Evolutionary conservation across 2,113 vertebrate genomes (phyloP).

Genomic region (Lucifuga dentata): DNA sequence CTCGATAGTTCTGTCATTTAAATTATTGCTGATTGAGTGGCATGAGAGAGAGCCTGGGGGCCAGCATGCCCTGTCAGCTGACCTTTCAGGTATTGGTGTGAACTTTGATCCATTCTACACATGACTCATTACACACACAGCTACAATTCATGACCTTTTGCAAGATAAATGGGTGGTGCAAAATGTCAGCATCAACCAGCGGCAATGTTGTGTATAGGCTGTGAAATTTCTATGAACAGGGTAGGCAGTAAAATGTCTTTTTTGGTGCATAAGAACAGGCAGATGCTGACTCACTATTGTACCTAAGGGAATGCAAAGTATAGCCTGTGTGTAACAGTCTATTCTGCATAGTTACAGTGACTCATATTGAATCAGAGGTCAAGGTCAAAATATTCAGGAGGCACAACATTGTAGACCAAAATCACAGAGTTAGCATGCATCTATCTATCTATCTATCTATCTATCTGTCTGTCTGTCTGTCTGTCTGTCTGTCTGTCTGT

Average conservation of each 20-base stretch:
- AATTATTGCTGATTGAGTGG: slow-evolving; percentile 53
- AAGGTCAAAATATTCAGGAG: no score
- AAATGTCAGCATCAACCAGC: slow-evolving; percentile 70
- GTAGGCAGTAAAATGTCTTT: slow-evolving; percentile 29
- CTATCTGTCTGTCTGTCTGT: no score
- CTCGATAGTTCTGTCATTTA: slow-evolving; percentile 7
- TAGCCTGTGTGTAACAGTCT: not conserved
- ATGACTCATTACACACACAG: slow-evolving; percentile 67
- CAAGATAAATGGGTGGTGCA: slow-evolving; percentile 67
- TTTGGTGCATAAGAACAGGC: slow-evolving; percentile 38
- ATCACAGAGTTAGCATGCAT: no score
- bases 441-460: no score
- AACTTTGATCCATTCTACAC: slow-evolving; percentile 66
- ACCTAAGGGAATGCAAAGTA: slow-evolving; percentile 8
- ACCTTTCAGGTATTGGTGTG: slow-evolving; percentile 73
- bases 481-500: no score
- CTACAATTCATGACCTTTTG: slow-evolving; percentile 74
- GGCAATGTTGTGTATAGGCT: slow-evolving; percentile 26
- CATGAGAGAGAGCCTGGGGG: slow-evolving; percentile 30
- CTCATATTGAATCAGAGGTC: slow-evolving; percentile 35
- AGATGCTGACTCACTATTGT: slow-evolving; percentile 34
- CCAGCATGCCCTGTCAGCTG: slow-evolving; percentile 45
- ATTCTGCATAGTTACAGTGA: slow-evolving; percentile 39
- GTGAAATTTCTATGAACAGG: slow-evolving; percentile 23
- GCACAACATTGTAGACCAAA: no score